Conservation (phyloP, 1,140 invertebrate genomes). For the Neodiprion pinetum region DNA sequence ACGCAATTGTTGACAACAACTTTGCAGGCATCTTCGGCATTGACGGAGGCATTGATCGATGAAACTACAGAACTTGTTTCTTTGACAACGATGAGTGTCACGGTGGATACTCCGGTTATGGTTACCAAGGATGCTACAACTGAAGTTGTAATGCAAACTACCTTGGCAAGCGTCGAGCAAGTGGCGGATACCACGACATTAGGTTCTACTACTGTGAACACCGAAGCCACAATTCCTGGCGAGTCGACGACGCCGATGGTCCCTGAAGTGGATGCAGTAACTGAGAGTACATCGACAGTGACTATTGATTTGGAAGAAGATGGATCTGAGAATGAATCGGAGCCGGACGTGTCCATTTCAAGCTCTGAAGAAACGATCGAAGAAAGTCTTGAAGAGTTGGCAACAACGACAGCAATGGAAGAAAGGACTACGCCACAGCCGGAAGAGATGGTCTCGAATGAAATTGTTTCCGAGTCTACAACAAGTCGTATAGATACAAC, state of each 20-base stretch:
- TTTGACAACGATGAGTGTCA: neutral
- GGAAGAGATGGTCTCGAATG: neutral
- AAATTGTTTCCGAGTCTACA: neutral
- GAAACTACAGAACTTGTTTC: neutral
- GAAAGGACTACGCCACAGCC: conserved; percentile 21
- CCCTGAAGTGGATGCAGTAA: conserved; percentile 5
- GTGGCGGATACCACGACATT: neutral
- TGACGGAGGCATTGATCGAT: neutral
- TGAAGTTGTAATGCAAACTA: neutral
- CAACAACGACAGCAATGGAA: conserved; percentile 22
- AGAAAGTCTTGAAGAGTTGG: conserved; percentile 16
- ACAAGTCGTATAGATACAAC: neutral
- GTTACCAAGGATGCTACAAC: neutral
- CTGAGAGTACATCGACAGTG: conserved; percentile 36
- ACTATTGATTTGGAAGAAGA: conserved; percentile 9
- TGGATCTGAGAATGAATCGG: neutral
- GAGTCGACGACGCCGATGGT: conserved; percentile 1
- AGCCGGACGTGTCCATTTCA: neutral
- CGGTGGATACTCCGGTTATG: neutral
- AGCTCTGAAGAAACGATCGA: neutral
- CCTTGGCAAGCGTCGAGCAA: neutral
- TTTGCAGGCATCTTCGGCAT: neutral
- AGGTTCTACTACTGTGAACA: neutral
- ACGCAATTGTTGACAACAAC: neutral
- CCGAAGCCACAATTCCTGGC: neutral